Evolutionary conservation across 2,113 vertebrate genomes (phyloP).

Genomic region (Tragelaphus imberbis): DNA sequence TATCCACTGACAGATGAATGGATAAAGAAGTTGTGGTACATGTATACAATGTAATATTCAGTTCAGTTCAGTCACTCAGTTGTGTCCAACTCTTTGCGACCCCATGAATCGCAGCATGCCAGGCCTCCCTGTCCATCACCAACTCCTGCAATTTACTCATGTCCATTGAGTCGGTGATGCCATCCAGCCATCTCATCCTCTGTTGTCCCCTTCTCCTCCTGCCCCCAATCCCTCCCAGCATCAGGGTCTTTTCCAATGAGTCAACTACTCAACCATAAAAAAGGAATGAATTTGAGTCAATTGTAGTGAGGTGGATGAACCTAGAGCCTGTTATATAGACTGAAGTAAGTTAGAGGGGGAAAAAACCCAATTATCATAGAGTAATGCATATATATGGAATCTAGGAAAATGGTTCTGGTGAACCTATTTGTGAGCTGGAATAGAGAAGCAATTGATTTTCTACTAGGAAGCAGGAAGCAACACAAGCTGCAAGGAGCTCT

Average conservation of each 20-base stretch:
- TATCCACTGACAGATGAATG: neutral
- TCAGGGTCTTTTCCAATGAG: too few relatives aligned
- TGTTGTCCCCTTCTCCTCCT: too few relatives aligned
- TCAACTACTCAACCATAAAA: neutral
- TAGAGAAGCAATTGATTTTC: neutral
- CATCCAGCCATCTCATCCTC: too few relatives aligned
- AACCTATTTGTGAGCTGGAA: fast-evolving
- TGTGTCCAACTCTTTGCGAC: fast-evolving
- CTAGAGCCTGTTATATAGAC: neutral
- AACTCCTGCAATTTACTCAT: too few relatives aligned
- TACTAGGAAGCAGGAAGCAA: neutral
- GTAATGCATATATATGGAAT: neutral
- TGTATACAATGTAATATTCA: neutral
- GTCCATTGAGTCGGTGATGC: too few relatives aligned
- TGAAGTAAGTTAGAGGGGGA: neutral
- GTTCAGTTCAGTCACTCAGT: too few relatives aligned
- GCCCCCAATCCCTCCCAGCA: too few relatives aligned
- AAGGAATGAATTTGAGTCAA: neutral
- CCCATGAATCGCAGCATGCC: too few relatives aligned
- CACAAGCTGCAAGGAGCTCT: fast-evolving
- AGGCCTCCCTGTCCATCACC: too few relatives aligned
- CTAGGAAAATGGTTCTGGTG: neutral
- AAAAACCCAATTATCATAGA: neutral
- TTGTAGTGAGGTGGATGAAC: neutral
- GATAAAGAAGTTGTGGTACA: neutral